phyloP scores from a whole-genome alignment of 2,113 vertebrate genomes.

The Eudyptes chrysolophus region DNA sequence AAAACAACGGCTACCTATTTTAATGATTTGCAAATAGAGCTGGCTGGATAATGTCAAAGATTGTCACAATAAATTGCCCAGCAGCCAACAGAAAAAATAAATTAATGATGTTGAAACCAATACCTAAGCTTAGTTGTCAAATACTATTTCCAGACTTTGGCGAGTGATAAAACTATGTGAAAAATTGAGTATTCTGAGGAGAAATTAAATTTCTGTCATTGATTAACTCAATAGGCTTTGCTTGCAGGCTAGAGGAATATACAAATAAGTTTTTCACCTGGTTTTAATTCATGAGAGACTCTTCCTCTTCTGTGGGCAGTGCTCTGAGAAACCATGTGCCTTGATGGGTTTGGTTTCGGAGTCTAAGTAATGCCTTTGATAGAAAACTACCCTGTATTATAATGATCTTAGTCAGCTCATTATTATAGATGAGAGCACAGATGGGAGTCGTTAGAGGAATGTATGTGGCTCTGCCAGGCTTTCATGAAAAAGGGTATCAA shows the following conservation, averaged over 20 bases:
- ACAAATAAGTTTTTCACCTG: not conserved
- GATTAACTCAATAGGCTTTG: not conserved
- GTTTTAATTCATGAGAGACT: not conserved
- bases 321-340: not conserved
- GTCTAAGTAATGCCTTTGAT: not conserved
- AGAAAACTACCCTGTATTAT: not conserved
- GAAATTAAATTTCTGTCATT: not conserved
- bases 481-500: not conserved
- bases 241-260: not conserved
- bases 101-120: not conserved
- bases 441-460: not conserved
- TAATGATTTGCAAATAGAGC: not conserved
- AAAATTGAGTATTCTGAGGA: not conserved
- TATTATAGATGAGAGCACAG: not conserved
- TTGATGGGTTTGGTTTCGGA: not conserved
- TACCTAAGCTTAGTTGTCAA: not conserved
- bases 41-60: not conserved
- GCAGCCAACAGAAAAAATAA: not conserved
- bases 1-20: not conserved
- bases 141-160: not conserved
- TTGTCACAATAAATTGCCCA: not conserved
- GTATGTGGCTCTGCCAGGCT: not conserved
- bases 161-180: not conserved
- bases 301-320: not conserved
- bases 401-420: not conserved